Percentiles rank a stretch among this genome's conserved stretches.
phyloP scores from a whole-genome alignment of 2,797 vertebrate species.

The Luscinia megarhynchos region DNA sequence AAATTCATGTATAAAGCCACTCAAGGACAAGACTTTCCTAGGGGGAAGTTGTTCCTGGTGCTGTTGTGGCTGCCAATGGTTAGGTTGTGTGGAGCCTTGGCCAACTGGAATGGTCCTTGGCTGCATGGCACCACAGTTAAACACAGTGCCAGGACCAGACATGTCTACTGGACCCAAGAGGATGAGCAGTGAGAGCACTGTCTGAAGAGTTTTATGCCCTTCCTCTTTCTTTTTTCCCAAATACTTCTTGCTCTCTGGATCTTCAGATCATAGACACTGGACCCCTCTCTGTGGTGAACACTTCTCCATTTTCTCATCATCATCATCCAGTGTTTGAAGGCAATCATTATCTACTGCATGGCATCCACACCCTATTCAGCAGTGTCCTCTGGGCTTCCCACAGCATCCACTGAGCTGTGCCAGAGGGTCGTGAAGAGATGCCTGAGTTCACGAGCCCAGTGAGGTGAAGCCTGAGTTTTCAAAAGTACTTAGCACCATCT shows the following conservation, averaged over 20 bases:
- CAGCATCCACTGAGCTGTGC: accelerated
- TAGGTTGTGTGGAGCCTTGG: background rate
- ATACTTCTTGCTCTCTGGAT: background rate
- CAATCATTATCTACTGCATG: background rate
- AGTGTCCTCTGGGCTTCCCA: background rate
- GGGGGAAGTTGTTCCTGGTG: background rate
- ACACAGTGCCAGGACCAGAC: background rate
- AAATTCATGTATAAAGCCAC: background rate
- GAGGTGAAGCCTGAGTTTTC: background rate
- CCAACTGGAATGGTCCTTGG: too few relatives aligned
- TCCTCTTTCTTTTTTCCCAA: background rate
- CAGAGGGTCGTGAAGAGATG: accelerated
- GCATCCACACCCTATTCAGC: background rate
- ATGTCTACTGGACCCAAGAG: background rate
- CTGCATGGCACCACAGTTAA: background rate
- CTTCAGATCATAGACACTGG: accelerated
- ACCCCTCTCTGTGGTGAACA: background rate
- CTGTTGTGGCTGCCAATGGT: background rate
- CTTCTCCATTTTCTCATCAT: background rate
- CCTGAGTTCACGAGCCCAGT: accelerated
- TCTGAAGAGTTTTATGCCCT: background rate
- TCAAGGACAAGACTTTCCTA: background rate
- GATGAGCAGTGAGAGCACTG: background rate
- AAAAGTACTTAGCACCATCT: background rate
- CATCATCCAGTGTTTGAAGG: background rate